Conservation (phyloP, 2,797 vertebrate genomes). For the Cynodonichthys magdalenae region DNA sequence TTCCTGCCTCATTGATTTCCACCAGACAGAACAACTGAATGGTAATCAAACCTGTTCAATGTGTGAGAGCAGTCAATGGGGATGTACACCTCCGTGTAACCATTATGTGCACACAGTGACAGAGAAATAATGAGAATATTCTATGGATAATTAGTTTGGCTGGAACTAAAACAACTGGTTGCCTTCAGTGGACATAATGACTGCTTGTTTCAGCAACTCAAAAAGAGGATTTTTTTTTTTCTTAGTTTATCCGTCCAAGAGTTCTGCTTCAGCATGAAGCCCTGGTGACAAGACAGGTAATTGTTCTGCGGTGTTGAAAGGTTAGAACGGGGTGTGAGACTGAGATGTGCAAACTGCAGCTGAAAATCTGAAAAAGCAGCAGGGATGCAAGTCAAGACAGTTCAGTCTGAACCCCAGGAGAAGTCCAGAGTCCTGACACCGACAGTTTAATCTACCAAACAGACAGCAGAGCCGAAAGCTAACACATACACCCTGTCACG, state of each 20-base stretch:
- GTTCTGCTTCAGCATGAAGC: constrained; percentile 35
- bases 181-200: not conserved
- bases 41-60: constrained; percentile 55
- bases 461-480: not conserved
- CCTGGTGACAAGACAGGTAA: constrained; percentile 26
- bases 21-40: constrained; percentile 41
- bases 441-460: constrained; percentile 12
- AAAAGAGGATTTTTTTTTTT: constrained; percentile 1
- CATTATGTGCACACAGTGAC: constrained; percentile 15
- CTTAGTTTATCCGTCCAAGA: constrained; percentile 21
- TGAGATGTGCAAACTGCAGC: constrained; percentile 34
- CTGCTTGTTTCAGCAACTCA: constrained; percentile 1
- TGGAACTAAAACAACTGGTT: constrained; percentile 15
- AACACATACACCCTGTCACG: not conserved
- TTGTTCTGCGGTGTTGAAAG: constrained; percentile 31
- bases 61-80: constrained; percentile 34
- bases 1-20: constrained; percentile 64
- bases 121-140: constrained; percentile 6
- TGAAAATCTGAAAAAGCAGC: constrained; percentile 33
- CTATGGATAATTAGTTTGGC: constrained; percentile 1
- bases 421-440: constrained; percentile 1
- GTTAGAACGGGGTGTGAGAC: constrained; percentile 19
- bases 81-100: constrained; percentile 12
- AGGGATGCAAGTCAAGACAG: constrained; percentile 6
- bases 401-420: constrained; percentile 2